Conservation (phyloP, 2,113 vertebrate species). For the Meriones unguiculatus region DNA sequence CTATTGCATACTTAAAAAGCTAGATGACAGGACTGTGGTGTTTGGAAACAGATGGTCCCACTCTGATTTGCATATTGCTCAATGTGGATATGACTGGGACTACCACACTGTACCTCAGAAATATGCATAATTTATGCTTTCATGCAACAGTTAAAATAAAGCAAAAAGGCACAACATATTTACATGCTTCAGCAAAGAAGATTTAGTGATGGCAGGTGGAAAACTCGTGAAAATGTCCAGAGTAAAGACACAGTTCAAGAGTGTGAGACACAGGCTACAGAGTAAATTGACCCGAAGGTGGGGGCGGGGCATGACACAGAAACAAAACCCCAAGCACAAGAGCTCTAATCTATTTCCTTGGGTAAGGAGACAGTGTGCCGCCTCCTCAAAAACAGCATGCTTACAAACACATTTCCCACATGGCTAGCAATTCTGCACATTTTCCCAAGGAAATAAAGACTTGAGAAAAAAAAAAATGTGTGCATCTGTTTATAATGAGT, state of each 20-base stretch:
- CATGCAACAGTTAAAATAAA: background rate
- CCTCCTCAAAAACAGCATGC: background rate
- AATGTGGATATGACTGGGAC: background rate
- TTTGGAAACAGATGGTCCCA: background rate
- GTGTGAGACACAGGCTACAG: background rate
- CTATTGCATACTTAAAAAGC: background rate
- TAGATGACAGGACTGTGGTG: background rate
- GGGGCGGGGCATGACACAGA: background rate
- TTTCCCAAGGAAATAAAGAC: conserved; percentile 24
- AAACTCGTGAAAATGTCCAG: background rate
- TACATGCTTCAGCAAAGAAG: background rate
- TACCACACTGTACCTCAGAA: background rate
- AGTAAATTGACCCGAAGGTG: background rate
- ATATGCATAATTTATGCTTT: background rate
- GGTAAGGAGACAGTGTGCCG: no score
- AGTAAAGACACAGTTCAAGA: background rate
- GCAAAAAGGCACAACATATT: background rate
- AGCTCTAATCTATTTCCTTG: background rate
- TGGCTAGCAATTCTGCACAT: background rate
- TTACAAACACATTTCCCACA: background rate
- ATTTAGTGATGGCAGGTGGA: background rate
- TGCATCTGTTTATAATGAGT: background rate
- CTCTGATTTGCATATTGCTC: background rate
- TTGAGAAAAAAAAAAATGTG: background rate
- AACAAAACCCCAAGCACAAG: background rate